Conservation (phyloP, 1,140 invertebrate genomes). For the Danaus plexippus region DNA sequence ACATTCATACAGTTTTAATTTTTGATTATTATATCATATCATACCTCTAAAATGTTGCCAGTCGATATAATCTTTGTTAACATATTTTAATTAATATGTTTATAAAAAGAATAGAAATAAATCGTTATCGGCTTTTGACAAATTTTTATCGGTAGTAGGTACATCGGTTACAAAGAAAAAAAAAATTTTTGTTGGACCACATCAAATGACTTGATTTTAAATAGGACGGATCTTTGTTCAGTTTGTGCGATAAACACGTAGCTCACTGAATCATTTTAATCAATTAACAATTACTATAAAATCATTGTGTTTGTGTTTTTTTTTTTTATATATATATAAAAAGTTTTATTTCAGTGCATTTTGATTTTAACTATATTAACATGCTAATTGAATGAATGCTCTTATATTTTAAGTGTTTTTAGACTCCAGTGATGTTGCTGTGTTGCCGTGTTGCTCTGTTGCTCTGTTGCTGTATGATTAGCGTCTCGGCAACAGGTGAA, state of each 20-base stretch:
- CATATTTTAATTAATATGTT: slow-evolving; percentile 63
- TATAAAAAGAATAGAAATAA: slow-evolving; percentile 30
- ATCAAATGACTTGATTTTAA: slow-evolving; percentile 38
- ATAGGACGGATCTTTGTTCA: slow-evolving; percentile 33
- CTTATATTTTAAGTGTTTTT: slow-evolving; percentile 34
- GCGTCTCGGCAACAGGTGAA: slow-evolving; percentile 25
- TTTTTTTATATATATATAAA: slow-evolving; percentile 24
- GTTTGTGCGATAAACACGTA: slow-evolving; percentile 14
- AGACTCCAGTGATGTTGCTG: slow-evolving; percentile 32
- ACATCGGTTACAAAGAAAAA: slow-evolving; percentile 20
- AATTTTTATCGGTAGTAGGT: slow-evolving; percentile 39
- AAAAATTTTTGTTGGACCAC: slow-evolving; percentile 30
- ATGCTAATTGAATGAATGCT: slow-evolving; percentile 58
- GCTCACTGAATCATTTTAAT: slow-evolving; percentile 30
- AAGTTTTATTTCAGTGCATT: slow-evolving; percentile 49
- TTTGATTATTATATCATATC: slow-evolving; percentile 43
- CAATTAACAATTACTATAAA: slow-evolving; percentile 31
- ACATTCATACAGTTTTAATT: slow-evolving; percentile 38
- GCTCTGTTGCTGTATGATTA: slow-evolving; percentile 4
- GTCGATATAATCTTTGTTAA: slow-evolving; percentile 40
- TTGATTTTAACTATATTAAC: slow-evolving; percentile 68
- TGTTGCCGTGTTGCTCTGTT: slow-evolving; percentile 20
- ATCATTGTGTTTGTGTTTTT: slow-evolving; percentile 27
- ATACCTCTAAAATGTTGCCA: slow-evolving; percentile 27
- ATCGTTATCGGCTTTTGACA: slow-evolving; percentile 34